Conservation (phyloP, 1,140 invertebrate species). For the Tetragnatha versicolor region DNA sequence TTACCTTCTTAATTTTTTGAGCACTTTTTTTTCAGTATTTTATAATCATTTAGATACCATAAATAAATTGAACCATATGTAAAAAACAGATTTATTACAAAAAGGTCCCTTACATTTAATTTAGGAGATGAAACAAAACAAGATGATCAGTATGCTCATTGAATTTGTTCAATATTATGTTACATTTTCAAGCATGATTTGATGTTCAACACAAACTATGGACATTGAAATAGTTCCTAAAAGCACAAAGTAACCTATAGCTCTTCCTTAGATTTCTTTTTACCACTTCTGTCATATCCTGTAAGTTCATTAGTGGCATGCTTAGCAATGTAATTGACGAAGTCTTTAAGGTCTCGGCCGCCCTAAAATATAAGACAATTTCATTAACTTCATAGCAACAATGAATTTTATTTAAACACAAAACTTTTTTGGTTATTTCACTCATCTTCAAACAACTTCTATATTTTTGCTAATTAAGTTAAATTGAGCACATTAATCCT, state of each 20-base stretch:
- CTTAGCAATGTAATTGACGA: slow-evolving; percentile 94
- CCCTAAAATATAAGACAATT: slow-evolving; percentile 72
- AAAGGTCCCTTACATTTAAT: slow-evolving; percentile 40
- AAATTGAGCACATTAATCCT: no score
- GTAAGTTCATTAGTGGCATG: slow-evolving; percentile 89
- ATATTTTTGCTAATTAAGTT: no score
- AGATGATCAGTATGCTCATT: slow-evolving; percentile 17
- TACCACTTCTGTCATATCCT: slow-evolving; percentile 87
- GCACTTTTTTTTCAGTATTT: no score
- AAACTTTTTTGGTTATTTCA: no score
- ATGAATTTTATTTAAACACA: not conserved
- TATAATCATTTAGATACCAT: no score
- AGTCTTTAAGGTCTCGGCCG: slow-evolving; percentile 92
- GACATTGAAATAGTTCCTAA: slow-evolving; percentile 3
- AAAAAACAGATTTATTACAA: slow-evolving; percentile 37
- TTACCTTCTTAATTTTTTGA: no score
- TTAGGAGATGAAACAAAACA: not conserved
- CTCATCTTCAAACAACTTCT: no score
- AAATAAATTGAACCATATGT: no score
- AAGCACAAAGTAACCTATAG: slow-evolving; percentile 17
- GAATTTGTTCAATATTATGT: slow-evolving; percentile 36
- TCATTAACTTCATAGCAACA: not conserved
- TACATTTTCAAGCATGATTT: slow-evolving; percentile 16
- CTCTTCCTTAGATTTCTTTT: slow-evolving; percentile 69
- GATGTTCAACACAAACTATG: slow-evolving; percentile 31